Conservation (phyloP, 2,113 vertebrate genomes). For the Micromys minutus region DNA sequence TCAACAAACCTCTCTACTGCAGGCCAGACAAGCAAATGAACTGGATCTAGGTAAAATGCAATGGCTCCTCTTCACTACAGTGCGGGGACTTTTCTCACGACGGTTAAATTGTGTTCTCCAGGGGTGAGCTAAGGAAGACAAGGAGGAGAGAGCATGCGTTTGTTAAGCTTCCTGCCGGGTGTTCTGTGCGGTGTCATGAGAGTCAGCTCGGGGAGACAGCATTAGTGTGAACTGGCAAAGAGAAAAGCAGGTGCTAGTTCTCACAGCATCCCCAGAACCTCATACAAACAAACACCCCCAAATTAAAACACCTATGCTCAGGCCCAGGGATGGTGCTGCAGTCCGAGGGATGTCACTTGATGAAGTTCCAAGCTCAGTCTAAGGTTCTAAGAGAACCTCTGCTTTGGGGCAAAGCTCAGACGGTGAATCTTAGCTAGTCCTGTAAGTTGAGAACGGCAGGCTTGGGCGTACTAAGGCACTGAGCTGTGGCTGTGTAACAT, state of each 20-base stretch:
- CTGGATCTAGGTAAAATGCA: not conserved
- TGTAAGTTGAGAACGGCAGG: not conserved
- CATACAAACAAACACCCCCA: not conserved
- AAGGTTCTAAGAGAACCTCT: not conserved
- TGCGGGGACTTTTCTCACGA: not conserved
- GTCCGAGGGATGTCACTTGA: not conserved
- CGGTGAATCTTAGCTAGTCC: not conserved
- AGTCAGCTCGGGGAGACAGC: conserved; percentile 5
- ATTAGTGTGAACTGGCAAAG: not conserved
- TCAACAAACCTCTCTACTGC: not conserved
- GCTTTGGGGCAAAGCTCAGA: not conserved
- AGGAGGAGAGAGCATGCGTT: not conserved
- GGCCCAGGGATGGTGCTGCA: not conserved
- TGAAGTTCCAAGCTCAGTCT: not conserved
- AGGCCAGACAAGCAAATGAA: not conserved
- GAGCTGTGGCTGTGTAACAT: not conserved
- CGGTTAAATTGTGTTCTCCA: not conserved
- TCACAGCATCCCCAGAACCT: not conserved
- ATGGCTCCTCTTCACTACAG: not conserved
- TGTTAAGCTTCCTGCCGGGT: not conserved
- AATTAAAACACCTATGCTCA: not conserved
- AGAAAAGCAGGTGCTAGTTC: not conserved
- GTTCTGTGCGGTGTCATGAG: not conserved
- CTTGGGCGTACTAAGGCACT: not conserved
- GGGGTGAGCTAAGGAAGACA: not conserved